Evolutionary conservation across 2,113 vertebrate genomes (phyloP).

Genomic region (Girardinichthys multiradiatus): DNA sequence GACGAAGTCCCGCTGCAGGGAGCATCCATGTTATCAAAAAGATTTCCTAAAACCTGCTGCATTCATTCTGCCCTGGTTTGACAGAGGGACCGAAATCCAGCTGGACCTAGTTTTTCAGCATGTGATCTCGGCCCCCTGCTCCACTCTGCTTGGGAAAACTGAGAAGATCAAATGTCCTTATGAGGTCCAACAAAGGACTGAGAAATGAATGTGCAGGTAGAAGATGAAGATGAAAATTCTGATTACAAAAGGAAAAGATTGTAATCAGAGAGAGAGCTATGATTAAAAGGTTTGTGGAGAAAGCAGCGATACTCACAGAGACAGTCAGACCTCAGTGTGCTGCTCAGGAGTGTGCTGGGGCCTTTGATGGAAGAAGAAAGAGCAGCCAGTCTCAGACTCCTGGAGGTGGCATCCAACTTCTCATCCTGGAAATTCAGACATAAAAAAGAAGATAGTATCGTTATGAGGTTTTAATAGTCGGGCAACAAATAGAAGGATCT

Average conservation of each 20-base stretch:
- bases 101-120: too few relatives aligned
- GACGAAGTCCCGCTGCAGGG: background rate
- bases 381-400: conserved; percentile 68
- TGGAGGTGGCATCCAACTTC: conserved; percentile 77
- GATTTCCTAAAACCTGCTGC: background rate
- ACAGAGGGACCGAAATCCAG: too few relatives aligned
- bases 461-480: background rate
- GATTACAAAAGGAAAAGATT: background rate
- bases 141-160: background rate
- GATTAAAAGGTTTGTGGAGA: background rate
- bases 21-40: background rate
- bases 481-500: background rate
- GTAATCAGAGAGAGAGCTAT: conserved; percentile 1
- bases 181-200: background rate
- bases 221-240: background rate
- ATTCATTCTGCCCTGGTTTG: too few relatives aligned
- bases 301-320: conserved; percentile 80
- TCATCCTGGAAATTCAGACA: conserved; percentile 76
- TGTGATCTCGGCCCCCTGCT: background rate
- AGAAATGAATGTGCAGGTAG: background rate
- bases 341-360: conserved; percentile 73
- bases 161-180: background rate
- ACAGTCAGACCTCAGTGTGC: conserved; percentile 76
- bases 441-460: background rate
- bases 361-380: conserved; percentile 79